Percentiles rank a stretch among this genome's conserved stretches.
Evolutionary conservation across 2,888 invertebrate genomes (phyloP).

Genomic region (Hetaerina titia): DNA sequence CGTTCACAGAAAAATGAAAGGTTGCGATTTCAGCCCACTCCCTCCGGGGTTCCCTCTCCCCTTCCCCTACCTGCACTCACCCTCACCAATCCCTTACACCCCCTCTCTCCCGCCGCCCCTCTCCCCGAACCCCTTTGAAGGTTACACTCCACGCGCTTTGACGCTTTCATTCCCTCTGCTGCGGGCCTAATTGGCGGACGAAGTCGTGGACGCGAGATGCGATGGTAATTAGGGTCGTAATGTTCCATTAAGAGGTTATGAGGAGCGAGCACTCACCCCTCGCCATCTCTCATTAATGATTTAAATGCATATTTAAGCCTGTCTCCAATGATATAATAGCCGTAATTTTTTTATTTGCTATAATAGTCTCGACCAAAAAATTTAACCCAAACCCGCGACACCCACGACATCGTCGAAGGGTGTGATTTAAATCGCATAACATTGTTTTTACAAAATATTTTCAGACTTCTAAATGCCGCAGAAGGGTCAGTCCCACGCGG

Average conservation of each 20-base stretch:
- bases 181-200: constrained; percentile 27
- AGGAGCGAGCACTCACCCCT: background rate
- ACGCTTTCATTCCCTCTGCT: constrained; percentile 15
- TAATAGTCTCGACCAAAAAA: background rate
- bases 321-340: background rate
- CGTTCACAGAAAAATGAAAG: no score
- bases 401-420: background rate
- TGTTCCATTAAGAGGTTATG: background rate
- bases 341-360: no score
- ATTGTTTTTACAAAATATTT: background rate
- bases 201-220: background rate
- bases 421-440: background rate
- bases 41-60: no score
- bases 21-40: no score
- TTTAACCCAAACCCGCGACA: background rate
- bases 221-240: constrained; percentile 24
- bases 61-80: no score
- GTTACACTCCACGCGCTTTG: background rate
- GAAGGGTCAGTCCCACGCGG: background rate
- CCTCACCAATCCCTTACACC: no score
- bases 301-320: background rate
- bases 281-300: constrained; percentile 16
- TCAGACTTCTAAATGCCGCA: background rate
- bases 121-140: no score
- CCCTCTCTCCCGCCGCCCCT: no score